These are phyloP conservation scores for Apomyelois bistriatella DNA, from an alignment of 2,888 invertebrate species.

Conservation along the genomic window DNA sequence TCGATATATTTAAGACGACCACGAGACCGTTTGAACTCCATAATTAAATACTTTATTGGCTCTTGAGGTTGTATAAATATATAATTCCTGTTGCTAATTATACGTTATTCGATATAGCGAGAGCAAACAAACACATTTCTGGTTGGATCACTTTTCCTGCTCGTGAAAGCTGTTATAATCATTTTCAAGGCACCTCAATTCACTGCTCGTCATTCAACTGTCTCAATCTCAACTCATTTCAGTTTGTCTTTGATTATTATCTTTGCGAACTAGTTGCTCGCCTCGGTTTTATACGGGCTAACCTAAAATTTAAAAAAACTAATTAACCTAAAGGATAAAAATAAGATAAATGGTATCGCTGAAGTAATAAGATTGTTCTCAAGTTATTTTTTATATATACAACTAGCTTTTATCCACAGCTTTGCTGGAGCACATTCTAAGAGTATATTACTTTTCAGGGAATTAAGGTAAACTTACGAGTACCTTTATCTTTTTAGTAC, in stretches of 20 bases:
- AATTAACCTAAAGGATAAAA: too few species aligned
- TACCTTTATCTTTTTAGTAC: too few species aligned
- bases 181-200: neutral
- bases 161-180: neutral
- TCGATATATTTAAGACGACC: neutral
- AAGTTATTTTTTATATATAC: too few species aligned
- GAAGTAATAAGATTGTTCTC: too few species aligned
- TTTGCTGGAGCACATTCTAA: too few species aligned
- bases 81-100: neutral
- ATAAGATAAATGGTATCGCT: too few species aligned
- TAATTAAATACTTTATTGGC: conserved; percentile 4
- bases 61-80: conserved; percentile 4
- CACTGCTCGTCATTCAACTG: neutral
- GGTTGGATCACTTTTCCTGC: conserved; percentile 5
- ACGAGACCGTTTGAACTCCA: neutral
- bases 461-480: too few species aligned
- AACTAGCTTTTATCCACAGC: too few species aligned
- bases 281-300: too few species aligned
- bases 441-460: too few species aligned
- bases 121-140: conserved; percentile 5
- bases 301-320: too few species aligned
- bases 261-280: too few species aligned
- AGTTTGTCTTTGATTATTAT: neutral
- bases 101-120: neutral
- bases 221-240: neutral